Evolutionary conservation across 1,140 invertebrate genomes (phyloP).

Genomic region (Drosophila funebris): DNA sequence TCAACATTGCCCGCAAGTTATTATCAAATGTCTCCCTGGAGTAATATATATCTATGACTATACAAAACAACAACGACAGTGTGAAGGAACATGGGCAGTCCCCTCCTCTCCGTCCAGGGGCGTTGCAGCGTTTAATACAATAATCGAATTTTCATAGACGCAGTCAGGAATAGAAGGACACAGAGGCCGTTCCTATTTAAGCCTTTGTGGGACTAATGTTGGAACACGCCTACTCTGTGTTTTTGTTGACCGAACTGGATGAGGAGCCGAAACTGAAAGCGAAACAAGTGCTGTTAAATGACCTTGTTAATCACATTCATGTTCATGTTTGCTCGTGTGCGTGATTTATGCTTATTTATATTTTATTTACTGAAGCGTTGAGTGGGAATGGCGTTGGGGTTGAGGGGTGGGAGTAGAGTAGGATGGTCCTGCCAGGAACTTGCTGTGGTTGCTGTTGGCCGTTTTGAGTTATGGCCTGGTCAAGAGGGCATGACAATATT

Average conservation of each 20-base stretch:
- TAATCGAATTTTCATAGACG: slow-evolving; percentile 69
- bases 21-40: slow-evolving; percentile 79
- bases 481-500: slow-evolving; percentile 24
- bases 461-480: slow-evolving; percentile 39
- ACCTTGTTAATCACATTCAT: slow-evolving; percentile 74
- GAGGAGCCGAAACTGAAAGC: slow-evolving; percentile 21
- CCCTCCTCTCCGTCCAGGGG: slow-evolving; percentile 12
- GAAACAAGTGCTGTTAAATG: slow-evolving; percentile 77
- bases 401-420: neutral
- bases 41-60: slow-evolving; percentile 67
- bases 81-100: neutral
- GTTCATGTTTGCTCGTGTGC: slow-evolving; percentile 73
- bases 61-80: slow-evolving; percentile 21
- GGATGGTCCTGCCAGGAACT: neutral
- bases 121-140: slow-evolving; percentile 64
- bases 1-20: slow-evolving; percentile 74
- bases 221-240: slow-evolving; percentile 39
- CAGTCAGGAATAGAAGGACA: neutral
- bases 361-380: slow-evolving; percentile 70
- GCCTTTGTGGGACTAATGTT: slow-evolving; percentile 58
- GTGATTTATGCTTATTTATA: slow-evolving; percentile 82
- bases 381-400: neutral
- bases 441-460: neutral
- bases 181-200: slow-evolving; percentile 30
- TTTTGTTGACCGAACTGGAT: slow-evolving; percentile 26